Evolutionary conservation across 1,140 invertebrate species (phyloP), one percentile per base, ranked within the genome.

Genomic region (Sinella curviseta): DNA sequence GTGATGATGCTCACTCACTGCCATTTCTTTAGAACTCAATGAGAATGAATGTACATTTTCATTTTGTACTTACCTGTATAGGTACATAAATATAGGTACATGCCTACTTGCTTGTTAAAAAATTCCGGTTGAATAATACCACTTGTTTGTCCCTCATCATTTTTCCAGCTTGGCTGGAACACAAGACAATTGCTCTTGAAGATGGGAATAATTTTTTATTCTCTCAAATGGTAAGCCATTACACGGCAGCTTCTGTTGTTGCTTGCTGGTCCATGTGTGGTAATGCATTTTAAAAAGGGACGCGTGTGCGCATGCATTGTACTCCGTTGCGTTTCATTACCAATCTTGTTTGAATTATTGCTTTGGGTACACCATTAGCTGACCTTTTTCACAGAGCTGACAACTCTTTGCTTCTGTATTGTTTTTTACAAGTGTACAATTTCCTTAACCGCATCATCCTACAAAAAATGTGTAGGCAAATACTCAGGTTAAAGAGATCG

Each of bases 321-420:
- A 26, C 24, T 17, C 57, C 4, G 24, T 8, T 16, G 24, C 4
- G 57, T 60, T 60, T 60, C 57, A 60, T 60, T 60, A 26, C 57
- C 57, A 3, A 60, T 60, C 24, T 60, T n/a, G 24, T 60, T 60
- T 60, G 57, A 60, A 60, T 60, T 60, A 60, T 60, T 60, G 24
- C 57, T 60, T 26, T 60, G 57, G 57, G 57, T 60, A 60, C 57
- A 60, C 57, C 57, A 60, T 60, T 60, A 60, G 57, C 24, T 60
- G 57, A 60, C 57, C 57, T n/a, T 60, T 60, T 60, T 17, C 57
- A 16, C 14, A 16, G 24, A 60, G 24, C 3, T n/a, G 4, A 26
- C 12, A 12, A 60, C 24, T 60, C 24, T 26, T 60, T 8, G 57
- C 57, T 60, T 60, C 57, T 60, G 57, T 60, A 20, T 48, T 12